Evolutionary conservation across 2,797 vertebrate genomes (phyloP), one percentile per base, ranked within the genome.

Genomic region (Peromyscus melanophrys): DNA sequence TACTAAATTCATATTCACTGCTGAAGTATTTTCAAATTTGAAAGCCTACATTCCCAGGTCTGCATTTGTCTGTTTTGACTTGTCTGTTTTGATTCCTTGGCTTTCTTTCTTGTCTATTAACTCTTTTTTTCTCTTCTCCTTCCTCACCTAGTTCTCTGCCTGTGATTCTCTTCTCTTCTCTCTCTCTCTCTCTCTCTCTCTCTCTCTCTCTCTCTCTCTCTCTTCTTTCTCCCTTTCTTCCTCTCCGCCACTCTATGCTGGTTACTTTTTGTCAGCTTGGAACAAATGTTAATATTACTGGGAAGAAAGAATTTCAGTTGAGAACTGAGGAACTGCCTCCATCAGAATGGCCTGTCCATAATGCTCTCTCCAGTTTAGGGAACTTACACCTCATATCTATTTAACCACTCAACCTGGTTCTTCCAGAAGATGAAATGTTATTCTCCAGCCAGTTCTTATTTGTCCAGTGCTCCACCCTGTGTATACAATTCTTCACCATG

Each of bases 391-490:
- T 52, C 25, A 61, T 90, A 80, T 12, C 90, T 81, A 34, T 67
- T 84, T 7, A 23, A 43, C 46, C 12, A 88, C 71, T 90, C 90
- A 90, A 94, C 77, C 49, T 81, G 57, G 31, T 43, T 90, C 52
- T 46, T 90, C 75, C 78, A 77, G 61, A 81, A 40, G 46, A 81
- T 80, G 21, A 67, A 93, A 27, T 34, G 14, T 92, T 89, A 34
- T 59, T 89, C 63, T 78, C 84, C 40, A 89, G 34, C 82, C 81
- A 67, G 89, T 94, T 90, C 71, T 69, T 87, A 16, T 57, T 27
- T 40, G 25, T 82, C 52, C 83, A 61, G n/a, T 40, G 61, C 71
- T 95, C 13, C 52, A 63, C 71, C 49, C 13, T 92, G 59, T 93
- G 46, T 34, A 73, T 55, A 77, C 52, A 90, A 91, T 27, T 55